Conservation (phyloP, 2,888 invertebrate species). For the Scaeva pyrastri region DNA sequence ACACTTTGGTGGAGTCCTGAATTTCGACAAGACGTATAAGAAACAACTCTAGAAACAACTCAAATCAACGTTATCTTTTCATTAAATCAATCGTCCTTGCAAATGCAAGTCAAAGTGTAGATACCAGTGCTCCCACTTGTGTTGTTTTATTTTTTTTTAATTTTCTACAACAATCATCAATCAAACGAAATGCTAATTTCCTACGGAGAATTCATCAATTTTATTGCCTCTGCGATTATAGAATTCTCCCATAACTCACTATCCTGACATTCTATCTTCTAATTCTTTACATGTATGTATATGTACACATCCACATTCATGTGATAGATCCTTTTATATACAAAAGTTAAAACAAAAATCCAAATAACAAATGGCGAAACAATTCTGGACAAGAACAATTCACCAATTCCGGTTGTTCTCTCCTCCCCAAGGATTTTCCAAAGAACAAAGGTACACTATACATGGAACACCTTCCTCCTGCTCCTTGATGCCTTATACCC, state of each 20-base stretch:
- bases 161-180: neutral
- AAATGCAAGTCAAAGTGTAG: neutral
- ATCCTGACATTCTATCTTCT: neutral
- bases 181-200: slow-evolving; percentile 57
- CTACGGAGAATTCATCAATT: slow-evolving; percentile 59
- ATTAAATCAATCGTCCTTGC: slow-evolving; percentile 55
- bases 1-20: too few relatives aligned
- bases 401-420: slow-evolving; percentile 73
- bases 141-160: too few relatives aligned
- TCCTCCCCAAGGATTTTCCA: slow-evolving; percentile 49
- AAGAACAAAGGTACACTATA: slow-evolving; percentile 40
- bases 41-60: too few relatives aligned
- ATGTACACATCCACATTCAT: neutral
- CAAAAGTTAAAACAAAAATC: slow-evolving; percentile 42
- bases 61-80: too few relatives aligned
- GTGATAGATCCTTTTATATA: neutral
- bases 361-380: slow-evolving; percentile 72
- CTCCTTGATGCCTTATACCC: neutral
- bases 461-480: too few relatives aligned
- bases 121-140: slow-evolving; percentile 14
- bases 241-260: slow-evolving; percentile 45
- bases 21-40: too few relatives aligned
- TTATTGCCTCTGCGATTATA: slow-evolving; percentile 65
- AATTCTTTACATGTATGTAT: too few relatives aligned
- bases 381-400: slow-evolving; percentile 74